Conservation (phyloP, 2,797 vertebrate species). For the Scolopax rusticola region DNA sequence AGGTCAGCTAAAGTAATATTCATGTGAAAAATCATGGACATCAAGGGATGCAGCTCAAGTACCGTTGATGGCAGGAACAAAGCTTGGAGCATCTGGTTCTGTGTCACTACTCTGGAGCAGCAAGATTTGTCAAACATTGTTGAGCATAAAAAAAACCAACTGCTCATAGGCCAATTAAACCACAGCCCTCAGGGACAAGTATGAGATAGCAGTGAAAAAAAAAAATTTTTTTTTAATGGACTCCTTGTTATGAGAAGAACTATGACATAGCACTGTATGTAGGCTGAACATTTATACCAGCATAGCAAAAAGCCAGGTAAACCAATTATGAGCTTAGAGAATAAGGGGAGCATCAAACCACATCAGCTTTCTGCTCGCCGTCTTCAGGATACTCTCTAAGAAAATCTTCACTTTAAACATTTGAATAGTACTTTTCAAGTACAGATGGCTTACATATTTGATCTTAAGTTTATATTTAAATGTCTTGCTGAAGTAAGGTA, state of each 20-base stretch:
- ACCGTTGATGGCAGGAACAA: background rate
- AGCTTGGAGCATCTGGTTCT: background rate
- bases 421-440: background rate
- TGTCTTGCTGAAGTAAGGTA: background rate
- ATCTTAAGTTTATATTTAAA: background rate
- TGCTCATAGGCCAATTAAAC: background rate
- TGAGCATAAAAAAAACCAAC: background rate
- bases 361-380: background rate
- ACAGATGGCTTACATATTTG: background rate
- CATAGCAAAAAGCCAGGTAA: background rate
- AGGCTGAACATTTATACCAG: background rate
- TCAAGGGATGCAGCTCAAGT: background rate
- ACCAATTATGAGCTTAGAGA: background rate
- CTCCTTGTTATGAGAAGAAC: background rate
- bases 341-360: background rate
- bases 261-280: background rate
- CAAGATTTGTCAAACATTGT: slow-evolving; percentile 15
- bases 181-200: background rate
- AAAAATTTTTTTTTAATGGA: background rate
- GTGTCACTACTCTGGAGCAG: background rate
- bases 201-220: background rate
- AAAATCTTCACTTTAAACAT: background rate
- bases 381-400: background rate
- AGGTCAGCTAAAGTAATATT: background rate
- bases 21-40: background rate